Evolutionary conservation across 2,113 vertebrate species (phyloP).

Genomic region (Rana temporaria): DNA sequence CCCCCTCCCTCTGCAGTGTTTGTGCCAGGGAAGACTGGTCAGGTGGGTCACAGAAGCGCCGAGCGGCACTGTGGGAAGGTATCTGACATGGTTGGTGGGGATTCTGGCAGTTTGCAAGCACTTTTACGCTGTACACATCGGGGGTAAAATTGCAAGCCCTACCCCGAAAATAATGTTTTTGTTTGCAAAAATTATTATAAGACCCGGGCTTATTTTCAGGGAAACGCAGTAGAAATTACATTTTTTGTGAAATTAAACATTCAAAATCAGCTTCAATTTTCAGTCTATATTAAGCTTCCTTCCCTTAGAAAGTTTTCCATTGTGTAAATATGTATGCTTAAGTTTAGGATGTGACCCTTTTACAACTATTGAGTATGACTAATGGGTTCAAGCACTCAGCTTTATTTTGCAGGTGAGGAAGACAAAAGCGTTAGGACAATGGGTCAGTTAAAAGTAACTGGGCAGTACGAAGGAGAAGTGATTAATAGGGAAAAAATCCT

Average conservation of each 20-base stretch:
- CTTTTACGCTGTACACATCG: no score
- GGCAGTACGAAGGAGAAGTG: not conserved
- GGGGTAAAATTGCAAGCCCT: no score
- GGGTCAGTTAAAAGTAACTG: not conserved
- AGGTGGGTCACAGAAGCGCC: no score
- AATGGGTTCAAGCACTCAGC: not conserved
- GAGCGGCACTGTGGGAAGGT: no score
- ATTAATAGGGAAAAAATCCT: not conserved
- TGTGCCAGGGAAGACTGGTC: no score
- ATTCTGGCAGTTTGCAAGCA: no score
- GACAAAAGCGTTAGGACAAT: not conserved
- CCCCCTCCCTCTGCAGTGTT: no score
- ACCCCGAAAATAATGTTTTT: no score
- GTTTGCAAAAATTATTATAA: no score
- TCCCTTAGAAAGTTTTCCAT: slow-evolving; percentile 28
- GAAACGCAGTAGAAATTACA: not conserved
- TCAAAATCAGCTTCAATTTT: not conserved
- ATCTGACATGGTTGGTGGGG: no score
- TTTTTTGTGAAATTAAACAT: slow-evolving; percentile 21
- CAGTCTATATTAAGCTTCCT: slow-evolving; percentile 28
- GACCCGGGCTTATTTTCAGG: no score
- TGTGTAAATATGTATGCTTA: slow-evolving; percentile 27
- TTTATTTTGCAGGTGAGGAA: slow-evolving; percentile 21
- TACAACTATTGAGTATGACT: slow-evolving; percentile 3
- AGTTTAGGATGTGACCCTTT: slow-evolving; percentile 52